Evolutionary conservation across 2,113 vertebrate species (phyloP).

Genomic region (Abramis brama): DNA sequence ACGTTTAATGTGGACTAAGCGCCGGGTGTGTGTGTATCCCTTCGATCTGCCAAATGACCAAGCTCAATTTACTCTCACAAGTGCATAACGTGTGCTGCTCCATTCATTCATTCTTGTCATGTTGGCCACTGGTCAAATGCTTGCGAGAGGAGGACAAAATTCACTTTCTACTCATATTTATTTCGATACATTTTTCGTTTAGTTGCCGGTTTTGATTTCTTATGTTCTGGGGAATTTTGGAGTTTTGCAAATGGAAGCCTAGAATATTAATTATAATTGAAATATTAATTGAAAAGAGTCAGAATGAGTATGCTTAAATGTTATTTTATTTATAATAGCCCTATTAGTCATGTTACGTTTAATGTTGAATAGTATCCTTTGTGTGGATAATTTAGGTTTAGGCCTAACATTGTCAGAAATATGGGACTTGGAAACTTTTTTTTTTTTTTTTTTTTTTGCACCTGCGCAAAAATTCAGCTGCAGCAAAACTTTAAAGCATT

Average conservation of each 20-base stretch:
- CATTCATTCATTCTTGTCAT: slow-evolving; percentile 54
- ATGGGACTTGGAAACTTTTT: not conserved
- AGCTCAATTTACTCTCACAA: slow-evolving; percentile 58
- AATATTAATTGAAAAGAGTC: no score
- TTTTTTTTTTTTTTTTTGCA: not conserved
- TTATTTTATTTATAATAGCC: not conserved
- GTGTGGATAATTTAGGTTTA: not conserved
- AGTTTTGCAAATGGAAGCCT: not conserved
- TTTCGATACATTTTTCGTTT: not conserved
- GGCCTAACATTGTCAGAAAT: not conserved
- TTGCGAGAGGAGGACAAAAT: not conserved
- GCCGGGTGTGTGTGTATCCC: slow-evolving; percentile 53
- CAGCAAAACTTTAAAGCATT: not conserved
- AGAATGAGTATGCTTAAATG: no score
- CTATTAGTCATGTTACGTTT: not conserved
- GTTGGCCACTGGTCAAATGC: slow-evolving; percentile 3
- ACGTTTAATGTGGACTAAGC: slow-evolving; percentile 61
- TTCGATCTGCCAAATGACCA: slow-evolving; percentile 56
- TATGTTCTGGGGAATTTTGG: not conserved
- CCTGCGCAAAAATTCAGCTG: not conserved
- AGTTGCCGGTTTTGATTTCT: not conserved
- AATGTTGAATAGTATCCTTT: not conserved
- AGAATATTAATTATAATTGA: not conserved
- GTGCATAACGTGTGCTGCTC: slow-evolving; percentile 45
- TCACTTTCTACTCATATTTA: not conserved